A percentile compares a stretch with the other conserved stretches of the same genome.
phyloP scores from a whole-genome alignment of 2,113 vertebrate genomes.

The Vireo altiloquus region DNA sequence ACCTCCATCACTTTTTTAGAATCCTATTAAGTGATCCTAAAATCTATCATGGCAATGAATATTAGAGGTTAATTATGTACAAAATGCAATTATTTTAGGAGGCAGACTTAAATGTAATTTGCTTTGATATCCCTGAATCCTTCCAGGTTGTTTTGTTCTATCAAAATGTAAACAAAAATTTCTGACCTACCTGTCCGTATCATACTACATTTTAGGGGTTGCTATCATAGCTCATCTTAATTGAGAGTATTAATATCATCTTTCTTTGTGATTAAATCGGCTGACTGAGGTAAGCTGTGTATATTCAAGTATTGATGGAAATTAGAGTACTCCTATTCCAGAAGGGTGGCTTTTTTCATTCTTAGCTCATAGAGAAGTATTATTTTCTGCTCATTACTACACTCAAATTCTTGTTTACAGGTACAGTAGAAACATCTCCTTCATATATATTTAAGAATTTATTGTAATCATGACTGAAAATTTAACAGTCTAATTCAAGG shows the following conservation, averaged over 20 bases:
- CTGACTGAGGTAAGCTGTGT: background rate
- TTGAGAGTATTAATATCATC: background rate
- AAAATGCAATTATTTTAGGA: background rate
- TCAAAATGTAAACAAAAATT: background rate
- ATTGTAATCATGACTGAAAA: background rate
- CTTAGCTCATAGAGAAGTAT: background rate
- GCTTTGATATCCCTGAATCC: background rate
- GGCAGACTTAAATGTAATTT: background rate
- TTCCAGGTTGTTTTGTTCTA: background rate
- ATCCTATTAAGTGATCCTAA: background rate
- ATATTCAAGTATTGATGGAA: background rate
- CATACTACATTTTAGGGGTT: background rate
- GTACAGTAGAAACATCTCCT: background rate
- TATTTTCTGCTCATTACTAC: background rate
- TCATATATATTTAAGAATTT: background rate
- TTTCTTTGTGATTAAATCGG: background rate
- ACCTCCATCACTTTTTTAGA: background rate
- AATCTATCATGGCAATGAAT: background rate
- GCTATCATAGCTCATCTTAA: background rate
- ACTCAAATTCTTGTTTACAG: background rate
- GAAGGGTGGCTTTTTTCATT: background rate
- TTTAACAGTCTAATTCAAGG: background rate
- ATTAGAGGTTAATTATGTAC: background rate
- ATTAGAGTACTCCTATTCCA: background rate
- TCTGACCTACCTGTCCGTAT: background rate